Evolutionary conservation across 2,797 vertebrate genomes (phyloP), one percentile per base, ranked within the genome.

Genomic region (Sebastes wilsoni): DNA sequence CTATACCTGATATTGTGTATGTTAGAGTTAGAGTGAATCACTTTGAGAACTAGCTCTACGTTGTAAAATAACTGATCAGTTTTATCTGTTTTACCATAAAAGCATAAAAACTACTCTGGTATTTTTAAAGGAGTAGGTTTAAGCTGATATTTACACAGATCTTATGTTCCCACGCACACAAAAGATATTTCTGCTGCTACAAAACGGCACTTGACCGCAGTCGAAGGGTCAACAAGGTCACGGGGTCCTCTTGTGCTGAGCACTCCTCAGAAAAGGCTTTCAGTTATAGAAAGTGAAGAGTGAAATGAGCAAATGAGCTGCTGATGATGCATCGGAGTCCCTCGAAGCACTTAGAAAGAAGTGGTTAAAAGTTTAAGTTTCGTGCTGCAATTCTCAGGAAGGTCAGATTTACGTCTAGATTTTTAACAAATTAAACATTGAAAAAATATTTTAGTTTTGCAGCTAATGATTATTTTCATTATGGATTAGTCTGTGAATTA

Each of bases 191-290:
- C 30, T 32, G 46, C 34, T 12, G 30, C 72, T 46, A 6, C 13
- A 36, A n/a, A 73, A 34, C 3, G 4, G 6, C 38, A 6, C 52
- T 67, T 22, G 66, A 58, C 69, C 10, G 0, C 38, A 32, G 71
- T 3, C 20, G 59, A 64, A 27, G 74, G 68, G 80, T 86, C 80
- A 66, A 55, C 56, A 28, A 58, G 69, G 72, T 82, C 46, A 10
- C 46, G 0, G 18, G 77, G 69, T 79, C 64, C 70, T 78, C 74
- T 68, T 2, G 46, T 75, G 75, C 25, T 12, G 38, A 75, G 75
- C 66, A 1, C 58, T 23, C n/a, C 52, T 73, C 76, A 36, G 27
- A 80, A 71, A 77, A 75, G 5, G 65, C 66, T 80, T 80, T 80
- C 38, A 62, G 69, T 65, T 22, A 22, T 3, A 56, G 32, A 65